Evolutionary conservation across 2,797 vertebrate species (phyloP), one percentile per base, ranked within the genome.

Genomic region (Lepilemur septentrionalis): DNA sequence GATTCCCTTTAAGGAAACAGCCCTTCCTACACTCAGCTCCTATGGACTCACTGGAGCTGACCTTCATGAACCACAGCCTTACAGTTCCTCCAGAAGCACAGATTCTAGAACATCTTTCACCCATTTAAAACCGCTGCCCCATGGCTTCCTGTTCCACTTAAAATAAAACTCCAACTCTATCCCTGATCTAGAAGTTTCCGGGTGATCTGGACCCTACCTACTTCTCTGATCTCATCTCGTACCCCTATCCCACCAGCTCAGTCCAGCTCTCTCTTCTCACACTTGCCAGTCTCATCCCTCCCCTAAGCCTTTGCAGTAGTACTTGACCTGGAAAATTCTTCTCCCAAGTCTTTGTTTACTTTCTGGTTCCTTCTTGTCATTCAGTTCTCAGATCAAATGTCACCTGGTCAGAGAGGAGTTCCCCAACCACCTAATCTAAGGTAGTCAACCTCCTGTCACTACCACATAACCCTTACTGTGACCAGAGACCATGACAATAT

Each of bases 381-480:
- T 84, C 50, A 48, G 35, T n/a, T 81, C 85, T 95, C 46, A 91
- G 59, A 57, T n/a, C 5, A 80, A 78, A 63, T 41, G 30, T 28
- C 46, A 78, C 48, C n/a, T 89, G 32, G 30, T 52, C 38, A 59
- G 73, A 78, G 35, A 89, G 8, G 14, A 18, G 5, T 38, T 78
- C 17, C 43, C 41, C 41, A 13, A 81, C 59, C 12, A 46, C 10
- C 10, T 72, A 67, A 43, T 70, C 15, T 22, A 28, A 92, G 32
- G 14, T 41, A 85, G 13, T 14, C 38, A 32, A 18, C 1, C 14
- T 17, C n/a, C 70, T 9, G 11, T 69, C 70, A 91, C 35, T 22
- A 50, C 14, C 35, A 41, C 3, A 55, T 38, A 73, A 55, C 25
- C 25, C 32, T 83, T 70, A 72, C 65, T 81, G 86, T 69, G 20